Percentiles rank a stretch among this genome's conserved stretches.
Evolutionary conservation across 2,797 vertebrate genomes (phyloP).

Genomic region (Anolis apletophallus): DNA sequence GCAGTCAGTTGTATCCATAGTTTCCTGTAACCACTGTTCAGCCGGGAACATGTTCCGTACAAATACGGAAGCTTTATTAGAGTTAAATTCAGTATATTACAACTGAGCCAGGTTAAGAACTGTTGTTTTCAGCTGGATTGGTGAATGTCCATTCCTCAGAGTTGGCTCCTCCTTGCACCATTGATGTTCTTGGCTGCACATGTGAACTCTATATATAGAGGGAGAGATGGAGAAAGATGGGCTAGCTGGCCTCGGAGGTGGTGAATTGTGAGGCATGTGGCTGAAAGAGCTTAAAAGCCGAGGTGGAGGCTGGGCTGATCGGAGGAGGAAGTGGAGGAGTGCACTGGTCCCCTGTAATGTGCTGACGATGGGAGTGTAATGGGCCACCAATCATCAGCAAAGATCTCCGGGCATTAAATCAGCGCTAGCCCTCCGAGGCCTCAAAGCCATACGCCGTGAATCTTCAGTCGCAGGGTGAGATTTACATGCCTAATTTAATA

Average conservation of each 20-base stretch:
- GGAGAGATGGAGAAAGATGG: background rate
- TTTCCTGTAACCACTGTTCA: too few species aligned
- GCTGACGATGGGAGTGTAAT: constrained; percentile 25
- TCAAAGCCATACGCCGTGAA: background rate
- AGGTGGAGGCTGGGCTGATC: background rate
- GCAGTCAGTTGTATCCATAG: too few species aligned
- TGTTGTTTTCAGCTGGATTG: background rate
- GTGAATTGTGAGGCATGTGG: background rate
- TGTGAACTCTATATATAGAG: background rate
- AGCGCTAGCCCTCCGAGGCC: constrained; percentile 38
- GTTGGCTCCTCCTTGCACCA: background rate
- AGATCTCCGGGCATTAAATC: constrained; percentile 49
- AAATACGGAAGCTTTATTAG: too few species aligned
- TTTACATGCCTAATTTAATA: constrained; percentile 57
- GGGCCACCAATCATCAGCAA: constrained; percentile 47
- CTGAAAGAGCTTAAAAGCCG: background rate
- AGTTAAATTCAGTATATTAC: too few species aligned
- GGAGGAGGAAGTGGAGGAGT: background rate
- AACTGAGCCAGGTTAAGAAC: background rate
- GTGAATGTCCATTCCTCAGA: background rate
- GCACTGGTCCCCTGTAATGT: background rate
- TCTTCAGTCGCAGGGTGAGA: constrained; percentile 30
- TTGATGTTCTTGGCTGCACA: background rate
- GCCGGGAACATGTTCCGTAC: too few species aligned
- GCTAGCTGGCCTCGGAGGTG: accelerated